Evolutionary conservation across 2,797 vertebrate species (phyloP), one percentile per base, ranked within the genome.

Genomic region (Pseudopleuronectes americanus): DNA sequence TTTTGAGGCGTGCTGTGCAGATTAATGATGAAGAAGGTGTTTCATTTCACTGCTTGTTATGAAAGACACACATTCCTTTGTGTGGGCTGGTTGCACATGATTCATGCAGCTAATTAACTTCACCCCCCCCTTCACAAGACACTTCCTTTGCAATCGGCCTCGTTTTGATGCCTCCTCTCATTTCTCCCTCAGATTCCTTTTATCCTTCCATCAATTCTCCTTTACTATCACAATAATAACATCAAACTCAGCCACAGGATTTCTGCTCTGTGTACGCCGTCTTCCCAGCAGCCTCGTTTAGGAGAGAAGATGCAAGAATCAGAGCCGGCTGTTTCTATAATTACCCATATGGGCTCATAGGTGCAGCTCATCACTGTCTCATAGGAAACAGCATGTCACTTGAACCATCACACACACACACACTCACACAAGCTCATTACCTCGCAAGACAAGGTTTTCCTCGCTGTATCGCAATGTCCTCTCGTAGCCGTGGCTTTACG

Each of bases 301-400:
- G 59, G 64, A 83, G 80, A 87, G 76, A 23, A 85, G 79, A 78
- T 67, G 56, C 17, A 17, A 74, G 59, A 79, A 65, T 61, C 28
- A 1, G 59, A 83, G 66, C 70, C 22, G 62, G 5, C 66, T 68
- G 79, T 66, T 71, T 79, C 87, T 87, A 84, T 89, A 89, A 90
- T 87, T 88, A 85, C 63, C 68, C 66, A 55, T 74, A 71, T 66
- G 84, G 71, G 64, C 77, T 72, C 71, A n/a, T 63, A 53, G 80
- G 73, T 53, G 64, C 70, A 28, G 76, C 67, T 84, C 79, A 77
- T 76, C 75, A 23, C 62, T 57, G 61, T 84, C 85, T 89, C 82
- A 73, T 57, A 67, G 63, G 23, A 54, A 45, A 43, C 82, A 62
- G 63, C 28, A 6, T 72, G 73, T 86, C 69, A 76, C 80, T 79